Evolutionary conservation across 2,888 invertebrate genomes (phyloP).

Genomic region (Lasioglossum villosulum): DNA sequence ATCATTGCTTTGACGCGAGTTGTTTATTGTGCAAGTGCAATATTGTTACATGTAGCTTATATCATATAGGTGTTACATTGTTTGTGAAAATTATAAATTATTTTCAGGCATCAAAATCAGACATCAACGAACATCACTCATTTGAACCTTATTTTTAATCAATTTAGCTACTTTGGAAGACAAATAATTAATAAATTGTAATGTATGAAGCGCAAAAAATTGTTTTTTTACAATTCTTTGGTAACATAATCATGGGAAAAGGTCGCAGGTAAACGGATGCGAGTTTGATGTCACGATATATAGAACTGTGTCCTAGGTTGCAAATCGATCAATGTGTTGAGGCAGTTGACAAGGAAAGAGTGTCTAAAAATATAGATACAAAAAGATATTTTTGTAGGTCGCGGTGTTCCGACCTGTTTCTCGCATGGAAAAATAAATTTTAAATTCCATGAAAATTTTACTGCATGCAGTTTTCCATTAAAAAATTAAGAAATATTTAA

Average conservation of each 20-base stretch:
- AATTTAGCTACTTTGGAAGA: no score
- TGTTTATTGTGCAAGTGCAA: no score
- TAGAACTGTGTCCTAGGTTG: not conserved
- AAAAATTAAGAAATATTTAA: not conserved
- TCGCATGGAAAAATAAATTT: not conserved
- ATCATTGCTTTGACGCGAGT: no score
- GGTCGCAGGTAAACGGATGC: not conserved
- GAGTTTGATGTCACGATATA: not conserved
- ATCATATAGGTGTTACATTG: no score
- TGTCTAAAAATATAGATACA: not conserved
- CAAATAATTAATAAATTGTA: not conserved
- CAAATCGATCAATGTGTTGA: slow-evolving; percentile 1
- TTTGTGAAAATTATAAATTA: no score
- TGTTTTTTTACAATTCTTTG: not conserved
- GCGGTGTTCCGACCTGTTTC: not conserved
- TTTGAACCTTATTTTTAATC: no score
- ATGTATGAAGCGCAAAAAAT: not conserved
- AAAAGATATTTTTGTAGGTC: not conserved
- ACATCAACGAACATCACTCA: no score
- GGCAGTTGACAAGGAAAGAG: not conserved
- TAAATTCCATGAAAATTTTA: not conserved
- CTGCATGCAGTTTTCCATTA: not conserved
- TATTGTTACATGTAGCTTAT: no score
- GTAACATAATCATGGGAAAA: not conserved
- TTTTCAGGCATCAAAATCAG: no score